Evolutionary conservation across 1,140 invertebrate species (phyloP), one percentile per base, ranked within the genome.

Genomic region (Pseudomyrmex dendroicus): DNA sequence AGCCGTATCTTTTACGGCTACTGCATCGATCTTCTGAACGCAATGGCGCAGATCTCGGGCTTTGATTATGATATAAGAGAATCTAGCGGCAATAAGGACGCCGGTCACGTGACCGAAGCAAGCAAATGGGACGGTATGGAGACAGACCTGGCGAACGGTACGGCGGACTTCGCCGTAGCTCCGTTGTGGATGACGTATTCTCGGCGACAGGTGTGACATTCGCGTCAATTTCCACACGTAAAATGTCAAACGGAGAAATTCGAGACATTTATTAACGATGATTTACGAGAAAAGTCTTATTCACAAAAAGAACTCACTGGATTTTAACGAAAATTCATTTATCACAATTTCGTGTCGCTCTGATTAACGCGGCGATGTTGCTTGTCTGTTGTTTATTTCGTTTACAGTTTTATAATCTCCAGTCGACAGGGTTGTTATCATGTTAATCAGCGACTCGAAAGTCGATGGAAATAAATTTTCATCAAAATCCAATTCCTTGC

Each of bases 81-180:
- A 83, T 96, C 96, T 0, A 95, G 96, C 1, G 98, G 96, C 1
- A 98, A 99, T 90, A 96, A 96, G 0, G 95, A 96, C 82, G 98
- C 97, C 90, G 98, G 98, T 0, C 96, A 96, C 54, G 97, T 98
- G 96, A 97, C 83, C 96, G 97, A 25, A 96, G 97, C 56, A 96
- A 15, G 96, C 0, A 96, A 97, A 76, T 99, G 98, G 98, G 98
- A 97, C 92, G 98, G 98, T 2, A 96, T 98, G 93, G 96, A 99
- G 5, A 96, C 96, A 88, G 98, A 99, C 91, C 93, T 99, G 2
- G 96, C 98, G 50, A 96, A 97, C 67, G 98, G 98, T 94, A 95
- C 95, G 89, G 98, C 98, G 0, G 97, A 99, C 90, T 98, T 99
- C 83, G 98, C 97, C 0, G 90, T 99, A 20, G 97, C 96, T 2